Conservation (phyloP, 2,888 invertebrate species). For the Artemia sinica region DNA sequence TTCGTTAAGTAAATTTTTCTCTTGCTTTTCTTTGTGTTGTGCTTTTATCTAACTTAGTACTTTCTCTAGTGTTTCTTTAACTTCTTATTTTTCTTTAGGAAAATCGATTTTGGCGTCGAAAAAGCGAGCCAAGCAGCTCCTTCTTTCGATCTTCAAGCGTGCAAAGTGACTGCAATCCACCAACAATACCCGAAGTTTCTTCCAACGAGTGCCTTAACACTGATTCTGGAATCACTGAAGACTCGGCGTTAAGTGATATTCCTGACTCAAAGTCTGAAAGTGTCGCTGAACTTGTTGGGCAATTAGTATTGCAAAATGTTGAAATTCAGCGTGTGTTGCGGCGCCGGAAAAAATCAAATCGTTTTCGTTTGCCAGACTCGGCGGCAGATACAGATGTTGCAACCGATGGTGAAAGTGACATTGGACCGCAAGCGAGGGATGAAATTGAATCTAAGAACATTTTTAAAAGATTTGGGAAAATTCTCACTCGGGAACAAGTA, state of each 20-base stretch:
- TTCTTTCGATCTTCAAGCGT: conserved; percentile 11
- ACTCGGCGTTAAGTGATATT: conserved; percentile 8
- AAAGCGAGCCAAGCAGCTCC: conserved; percentile 4
- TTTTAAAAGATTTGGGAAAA: neutral
- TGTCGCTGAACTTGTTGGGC: conserved; percentile 59
- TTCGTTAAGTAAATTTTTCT: too few relatives aligned
- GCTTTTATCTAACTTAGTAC: too few relatives aligned
- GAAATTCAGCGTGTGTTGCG: conserved; percentile 61
- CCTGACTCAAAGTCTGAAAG: conserved; percentile 37
- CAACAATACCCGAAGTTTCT: conserved; percentile 15
- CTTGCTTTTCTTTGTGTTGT: too few relatives aligned
- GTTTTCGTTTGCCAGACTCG: conserved; percentile 15
- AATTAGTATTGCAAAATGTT: conserved; percentile 59
- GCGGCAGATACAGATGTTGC: conserved; percentile 15
- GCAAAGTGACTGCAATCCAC: conserved; percentile 17
- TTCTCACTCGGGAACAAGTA: conserved; percentile 16
- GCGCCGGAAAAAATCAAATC: conserved; percentile 37
- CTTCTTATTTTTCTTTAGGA: conserved; percentile 1
- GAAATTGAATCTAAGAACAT: neutral
- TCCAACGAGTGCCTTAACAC: conserved; percentile 5
- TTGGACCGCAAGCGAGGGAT: neutral
- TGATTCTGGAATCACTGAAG: conserved; percentile 13
- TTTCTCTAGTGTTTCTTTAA: neutral
- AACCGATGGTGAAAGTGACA: conserved; percentile 9
- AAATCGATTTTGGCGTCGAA: conserved; percentile 7